A percentile compares a stretch with the other conserved stretches of the same genome.
Conservation (phyloP, 2,888 invertebrate genomes). For the Temnothorax unifasciatus region DNA sequence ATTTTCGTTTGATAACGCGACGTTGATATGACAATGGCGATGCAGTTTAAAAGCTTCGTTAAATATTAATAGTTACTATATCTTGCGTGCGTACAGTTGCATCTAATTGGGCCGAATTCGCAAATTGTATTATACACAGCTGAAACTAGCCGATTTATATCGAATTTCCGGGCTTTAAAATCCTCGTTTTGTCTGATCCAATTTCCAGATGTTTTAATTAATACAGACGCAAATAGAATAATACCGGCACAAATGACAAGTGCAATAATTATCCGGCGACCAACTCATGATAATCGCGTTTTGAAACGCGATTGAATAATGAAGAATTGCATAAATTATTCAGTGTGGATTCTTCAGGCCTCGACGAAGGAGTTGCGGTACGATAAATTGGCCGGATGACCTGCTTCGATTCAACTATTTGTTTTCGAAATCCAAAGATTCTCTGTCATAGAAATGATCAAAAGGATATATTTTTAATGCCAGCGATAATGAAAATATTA, state of each 20-base stretch:
- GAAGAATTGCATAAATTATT: conserved; percentile 16
- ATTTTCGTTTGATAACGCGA: conserved; percentile 1
- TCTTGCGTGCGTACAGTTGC: conserved; percentile 8
- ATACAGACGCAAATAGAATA: conserved; percentile 49
- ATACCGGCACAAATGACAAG: conserved; percentile 1
- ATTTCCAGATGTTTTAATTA: conserved; percentile 38
- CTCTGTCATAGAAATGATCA: background rate
- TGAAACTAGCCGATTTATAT: conserved; percentile 42
- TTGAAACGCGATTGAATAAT: conserved; percentile 3
- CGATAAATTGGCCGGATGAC: background rate
- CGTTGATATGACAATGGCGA: conserved; percentile 36
- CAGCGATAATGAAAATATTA: background rate
- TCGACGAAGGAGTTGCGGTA: background rate
- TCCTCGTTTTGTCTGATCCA: conserved; percentile 30
- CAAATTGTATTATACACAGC: conserved; percentile 22
- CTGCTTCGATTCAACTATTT: background rate
- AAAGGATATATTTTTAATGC: background rate
- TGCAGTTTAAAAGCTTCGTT: conserved; percentile 17
- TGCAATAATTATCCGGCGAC: conserved; percentile 24
- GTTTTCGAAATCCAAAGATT: background rate
- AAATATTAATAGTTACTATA: conserved; percentile 39
- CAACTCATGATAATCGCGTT: conserved; percentile 22
- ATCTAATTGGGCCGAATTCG: conserved; percentile 10
- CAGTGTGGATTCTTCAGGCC: background rate
- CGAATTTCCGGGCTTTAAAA: conserved; percentile 32